Conservation (phyloP, 2,113 vertebrate genomes). For the Rhineura floridana region DNA sequence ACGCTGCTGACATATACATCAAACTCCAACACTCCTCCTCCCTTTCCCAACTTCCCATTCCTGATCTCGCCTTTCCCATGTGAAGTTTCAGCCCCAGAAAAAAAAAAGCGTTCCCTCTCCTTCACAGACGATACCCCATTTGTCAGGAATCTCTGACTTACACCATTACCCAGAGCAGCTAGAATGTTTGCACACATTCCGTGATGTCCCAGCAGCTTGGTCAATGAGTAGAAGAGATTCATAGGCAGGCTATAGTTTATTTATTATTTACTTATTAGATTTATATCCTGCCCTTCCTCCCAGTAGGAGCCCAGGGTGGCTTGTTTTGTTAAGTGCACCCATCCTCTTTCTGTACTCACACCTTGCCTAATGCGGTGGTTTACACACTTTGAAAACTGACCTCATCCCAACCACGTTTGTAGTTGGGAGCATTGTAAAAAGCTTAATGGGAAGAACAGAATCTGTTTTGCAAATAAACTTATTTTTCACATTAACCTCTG, state of each 20-base stretch:
- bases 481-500: background rate
- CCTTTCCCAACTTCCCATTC: too few species aligned
- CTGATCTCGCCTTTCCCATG: too few species aligned
- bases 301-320: too few species aligned
- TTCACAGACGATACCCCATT: background rate
- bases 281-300: too few species aligned
- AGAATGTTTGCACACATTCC: background rate
- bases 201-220: background rate
- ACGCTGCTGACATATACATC: too few species aligned
- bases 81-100: too few species aligned
- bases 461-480: background rate
- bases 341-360: background rate
- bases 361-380: background rate
- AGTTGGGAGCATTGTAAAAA: background rate
- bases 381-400: background rate
- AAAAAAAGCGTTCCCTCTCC: background rate
- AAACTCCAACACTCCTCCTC: too few species aligned
- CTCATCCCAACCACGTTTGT: too few species aligned
- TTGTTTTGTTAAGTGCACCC: too few species aligned
- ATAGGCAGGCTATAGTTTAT: background rate
- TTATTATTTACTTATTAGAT: too few species aligned
- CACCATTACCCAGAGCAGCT: background rate
- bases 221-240: background rate
- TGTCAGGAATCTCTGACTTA: background rate
- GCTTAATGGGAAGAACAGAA: background rate